phyloP scores from a whole-genome alignment of 2,797 vertebrate species.

The Thripadectes ignobilis region DNA sequence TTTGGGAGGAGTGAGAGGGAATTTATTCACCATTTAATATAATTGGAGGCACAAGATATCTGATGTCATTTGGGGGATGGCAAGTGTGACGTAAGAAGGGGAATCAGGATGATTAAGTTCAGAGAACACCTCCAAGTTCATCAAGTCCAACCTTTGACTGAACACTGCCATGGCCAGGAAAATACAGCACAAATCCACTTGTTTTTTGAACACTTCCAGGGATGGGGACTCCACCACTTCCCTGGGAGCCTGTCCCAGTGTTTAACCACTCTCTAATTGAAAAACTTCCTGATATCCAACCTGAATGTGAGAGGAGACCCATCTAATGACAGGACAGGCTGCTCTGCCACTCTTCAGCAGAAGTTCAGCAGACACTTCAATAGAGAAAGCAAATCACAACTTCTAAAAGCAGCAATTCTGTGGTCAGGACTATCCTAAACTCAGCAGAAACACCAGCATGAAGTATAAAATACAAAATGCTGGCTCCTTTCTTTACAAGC shows the following conservation, averaged over 20 bases:
- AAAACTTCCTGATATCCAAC: too few species aligned
- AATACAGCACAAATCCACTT: accelerated
- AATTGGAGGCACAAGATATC: background rate
- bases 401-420: background rate
- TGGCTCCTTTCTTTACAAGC: background rate
- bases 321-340: accelerated
- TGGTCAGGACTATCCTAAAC: background rate
- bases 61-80: background rate
- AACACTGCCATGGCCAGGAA: accelerated
- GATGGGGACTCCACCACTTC: background rate
- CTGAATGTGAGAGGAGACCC: background rate
- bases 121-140: background rate
- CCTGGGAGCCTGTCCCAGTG: background rate
- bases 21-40: background rate
- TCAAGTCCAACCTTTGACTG: accelerated
- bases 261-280: background rate
- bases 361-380: background rate
- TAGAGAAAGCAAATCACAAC: background rate
- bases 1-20: background rate
- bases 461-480: background rate
- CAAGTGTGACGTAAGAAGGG: background rate
- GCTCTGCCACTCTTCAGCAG: background rate
- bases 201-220: background rate
- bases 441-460: background rate
- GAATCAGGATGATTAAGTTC: accelerated